These are phyloP conservation scores for Bilobella aurantiaca DNA, from an alignment of 1,140 invertebrate genomes.

Conservation along the genomic window DNA sequence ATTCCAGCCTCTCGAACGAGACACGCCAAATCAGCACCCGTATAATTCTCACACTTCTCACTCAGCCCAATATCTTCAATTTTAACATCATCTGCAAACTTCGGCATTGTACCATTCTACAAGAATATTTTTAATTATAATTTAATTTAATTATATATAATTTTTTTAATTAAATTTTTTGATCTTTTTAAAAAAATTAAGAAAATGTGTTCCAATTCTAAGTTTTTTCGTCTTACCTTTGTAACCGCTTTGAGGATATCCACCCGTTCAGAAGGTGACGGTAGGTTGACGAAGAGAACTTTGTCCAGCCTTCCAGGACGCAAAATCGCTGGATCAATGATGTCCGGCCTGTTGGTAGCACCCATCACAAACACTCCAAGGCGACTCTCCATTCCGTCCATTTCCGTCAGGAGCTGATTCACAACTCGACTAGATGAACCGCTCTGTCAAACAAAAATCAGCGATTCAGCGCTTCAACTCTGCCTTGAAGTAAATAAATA, in stretches of 20 bases:
- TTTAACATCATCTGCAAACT: slow-evolving; percentile 63
- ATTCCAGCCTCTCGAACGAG: slow-evolving; percentile 71
- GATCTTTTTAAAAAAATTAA: too few species aligned
- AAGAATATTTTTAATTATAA: slow-evolving; percentile 8
- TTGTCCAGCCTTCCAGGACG: slow-evolving; percentile 90
- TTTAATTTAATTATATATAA: neutral
- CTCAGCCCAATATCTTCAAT: slow-evolving; percentile 56
- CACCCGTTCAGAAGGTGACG: slow-evolving; percentile 60
- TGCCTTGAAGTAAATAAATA: neutral
- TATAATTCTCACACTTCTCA: slow-evolving; percentile 61
- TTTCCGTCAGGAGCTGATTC: slow-evolving; percentile 95
- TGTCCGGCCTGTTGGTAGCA: slow-evolving; percentile 93
- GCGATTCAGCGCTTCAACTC: neutral
- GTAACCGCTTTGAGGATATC: slow-evolving; percentile 86
- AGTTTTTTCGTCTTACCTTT: slow-evolving; percentile 51
- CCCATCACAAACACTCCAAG: slow-evolving; percentile 85
- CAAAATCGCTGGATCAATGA: slow-evolving; percentile 90
- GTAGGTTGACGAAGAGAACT: slow-evolving; percentile 86
- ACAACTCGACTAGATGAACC: slow-evolving; percentile 70
- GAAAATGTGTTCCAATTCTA: slow-evolving; percentile 5
- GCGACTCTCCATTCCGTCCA: slow-evolving; percentile 88
- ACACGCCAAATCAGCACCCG: slow-evolving; percentile 84
- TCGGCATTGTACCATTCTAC: slow-evolving; percentile 64
- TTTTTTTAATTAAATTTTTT: too few species aligned
- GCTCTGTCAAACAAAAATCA: slow-evolving; percentile 42